phyloP scores from a whole-genome alignment of 2,797 vertebrate species.

The Columba guinea region DNA sequence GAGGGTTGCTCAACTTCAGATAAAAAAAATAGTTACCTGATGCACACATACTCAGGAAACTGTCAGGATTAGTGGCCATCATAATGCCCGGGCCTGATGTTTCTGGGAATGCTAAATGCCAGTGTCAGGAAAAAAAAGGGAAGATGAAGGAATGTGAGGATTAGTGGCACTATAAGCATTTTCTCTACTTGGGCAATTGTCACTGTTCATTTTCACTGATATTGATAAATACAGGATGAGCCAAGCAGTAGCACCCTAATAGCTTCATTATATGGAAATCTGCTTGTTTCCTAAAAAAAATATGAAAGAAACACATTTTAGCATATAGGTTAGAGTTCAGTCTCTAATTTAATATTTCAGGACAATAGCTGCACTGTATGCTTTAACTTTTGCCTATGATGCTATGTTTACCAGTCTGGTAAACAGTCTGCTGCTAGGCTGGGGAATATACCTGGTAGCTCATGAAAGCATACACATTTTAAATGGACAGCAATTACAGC shows the following conservation, averaged over 20 bases:
- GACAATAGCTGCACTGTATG: neutral
- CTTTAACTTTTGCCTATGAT: neutral
- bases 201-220: neutral
- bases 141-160: neutral
- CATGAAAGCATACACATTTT: neutral
- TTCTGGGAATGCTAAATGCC: neutral
- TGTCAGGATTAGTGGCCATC: neutral
- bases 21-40: neutral
- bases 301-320: neutral
- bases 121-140: neutral
- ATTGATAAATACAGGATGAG: neutral
- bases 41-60: neutral
- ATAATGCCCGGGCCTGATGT: neutral
- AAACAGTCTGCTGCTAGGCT: neutral
- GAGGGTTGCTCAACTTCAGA: neutral
- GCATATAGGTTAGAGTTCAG: neutral
- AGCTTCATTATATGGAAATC: neutral
- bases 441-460: neutral
- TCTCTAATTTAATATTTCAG: neutral
- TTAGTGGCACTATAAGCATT: neutral
- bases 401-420: neutral
- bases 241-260: neutral
- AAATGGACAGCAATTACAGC: neutral
- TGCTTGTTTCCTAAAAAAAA: neutral
- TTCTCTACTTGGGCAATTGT: neutral